Base-by-base conservation (phyloP, 2,888 invertebrate species). In the Agrilus mali region DNA sequence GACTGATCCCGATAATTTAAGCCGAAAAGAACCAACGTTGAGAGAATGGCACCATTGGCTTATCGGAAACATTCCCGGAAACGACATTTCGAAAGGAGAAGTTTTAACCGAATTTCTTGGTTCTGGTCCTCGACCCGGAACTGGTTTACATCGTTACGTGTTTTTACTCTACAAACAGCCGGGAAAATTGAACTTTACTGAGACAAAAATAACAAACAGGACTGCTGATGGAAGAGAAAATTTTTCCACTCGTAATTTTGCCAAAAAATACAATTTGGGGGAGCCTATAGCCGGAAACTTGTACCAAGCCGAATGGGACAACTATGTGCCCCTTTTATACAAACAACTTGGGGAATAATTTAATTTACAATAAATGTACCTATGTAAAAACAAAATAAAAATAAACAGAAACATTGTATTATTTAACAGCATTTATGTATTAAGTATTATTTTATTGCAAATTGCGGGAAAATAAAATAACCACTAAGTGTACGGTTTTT, bases 11-110 rank as follows among this genome's bases (percentile, higher is more conserved):
- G 94, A 94, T 71, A 92, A 92, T 7, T 93, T 93, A 0, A 84
- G 82, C 51, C 79, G 93, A 27, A 61, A 71, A n/a, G 76, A 83
- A 7, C 90, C 90, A 0, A 83, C 72, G 49, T 80, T 74, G 61
- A 76, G 90, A 33, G 93, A 94, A 65, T 90, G 86, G 82, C 85
- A 86, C 58, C 93, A 94, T 65, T 94, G 93, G 93, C 65, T 92
- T 4, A 82, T 94, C 0, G 84, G 77, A 17, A 93, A 93, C 61
- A 84, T 95, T 52, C 84, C 83, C n/a, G 90, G 84, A 8, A 66
- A 60, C 50, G 71, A 85, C 51, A 60, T 93, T 2, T 56, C 61
- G 0, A 69, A 72, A 3, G 94, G 94, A 5, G 84, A 89, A 44
- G 74, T 73, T 0, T 68, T 92, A 0, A 76, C 85, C 0, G 80